phyloP scores from a whole-genome alignment of 2,113 vertebrate species.

The Festucalex cinctus region DNA sequence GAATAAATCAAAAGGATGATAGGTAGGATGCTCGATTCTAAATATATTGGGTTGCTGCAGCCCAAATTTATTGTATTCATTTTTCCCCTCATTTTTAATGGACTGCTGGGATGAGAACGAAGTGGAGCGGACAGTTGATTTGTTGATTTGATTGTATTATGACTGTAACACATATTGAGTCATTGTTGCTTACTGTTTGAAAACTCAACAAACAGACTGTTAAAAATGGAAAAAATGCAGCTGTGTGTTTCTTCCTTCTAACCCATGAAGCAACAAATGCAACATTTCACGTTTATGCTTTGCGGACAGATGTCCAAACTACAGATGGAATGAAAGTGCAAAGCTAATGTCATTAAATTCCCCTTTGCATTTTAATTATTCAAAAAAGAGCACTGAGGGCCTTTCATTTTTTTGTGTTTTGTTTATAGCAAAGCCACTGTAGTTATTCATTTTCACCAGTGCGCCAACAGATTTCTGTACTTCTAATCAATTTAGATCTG shows the following conservation, averaged over 20 bases:
- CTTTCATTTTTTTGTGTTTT: constrained; percentile 13
- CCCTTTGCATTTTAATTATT: neutral
- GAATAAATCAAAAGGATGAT: no score
- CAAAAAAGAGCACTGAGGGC: neutral
- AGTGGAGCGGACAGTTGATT: neutral
- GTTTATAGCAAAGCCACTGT: constrained; percentile 7
- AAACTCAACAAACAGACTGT: neutral
- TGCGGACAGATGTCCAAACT: neutral
- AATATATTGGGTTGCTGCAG: neutral
- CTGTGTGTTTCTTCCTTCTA: neutral
- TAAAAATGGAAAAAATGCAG: neutral
- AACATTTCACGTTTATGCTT: neutral
- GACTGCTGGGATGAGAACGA: neutral
- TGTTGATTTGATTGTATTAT: neutral
- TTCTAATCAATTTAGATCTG: constrained; percentile 27
- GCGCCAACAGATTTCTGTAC: constrained; percentile 20
- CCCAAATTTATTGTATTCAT: neutral
- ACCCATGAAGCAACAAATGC: neutral
- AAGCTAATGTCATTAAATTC: neutral
- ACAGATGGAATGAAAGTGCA: neutral
- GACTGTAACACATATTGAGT: neutral
- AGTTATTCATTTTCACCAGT: constrained; percentile 22
- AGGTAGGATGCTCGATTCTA: neutral
- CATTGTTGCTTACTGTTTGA: neutral
- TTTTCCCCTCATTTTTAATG: neutral